Conservation (phyloP, 2,113 vertebrate genomes). For the Chlorodrepanis virens region DNA sequence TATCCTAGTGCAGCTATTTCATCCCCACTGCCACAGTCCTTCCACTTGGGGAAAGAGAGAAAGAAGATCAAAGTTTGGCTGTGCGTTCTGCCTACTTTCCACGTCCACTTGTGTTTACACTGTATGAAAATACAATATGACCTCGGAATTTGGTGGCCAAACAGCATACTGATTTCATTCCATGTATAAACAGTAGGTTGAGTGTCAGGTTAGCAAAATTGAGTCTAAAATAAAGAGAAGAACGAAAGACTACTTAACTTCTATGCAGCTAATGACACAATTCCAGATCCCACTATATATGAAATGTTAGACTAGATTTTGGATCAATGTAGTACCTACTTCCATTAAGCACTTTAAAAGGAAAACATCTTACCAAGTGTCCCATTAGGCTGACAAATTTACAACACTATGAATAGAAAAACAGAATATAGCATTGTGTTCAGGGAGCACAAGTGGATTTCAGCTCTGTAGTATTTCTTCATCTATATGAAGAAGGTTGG, state of each 20-base stretch:
- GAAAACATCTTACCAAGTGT: constrained; percentile 75
- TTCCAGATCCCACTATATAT: constrained; percentile 46
- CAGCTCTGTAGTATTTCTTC: constrained; percentile 63
- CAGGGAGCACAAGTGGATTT: constrained; percentile 60
- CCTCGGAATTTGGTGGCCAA: neutral
- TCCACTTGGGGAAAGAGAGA: neutral
- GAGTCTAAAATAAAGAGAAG: constrained; percentile 16
- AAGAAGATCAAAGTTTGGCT: neutral
- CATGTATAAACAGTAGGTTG: neutral
- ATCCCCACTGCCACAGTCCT: neutral
- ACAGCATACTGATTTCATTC: neutral
- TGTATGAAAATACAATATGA: neutral
- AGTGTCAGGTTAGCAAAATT: neutral
- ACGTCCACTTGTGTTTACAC: neutral
- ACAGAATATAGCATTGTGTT: constrained; percentile 37
- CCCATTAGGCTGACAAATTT: constrained; percentile 80
- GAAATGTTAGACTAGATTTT: constrained; percentile 65
- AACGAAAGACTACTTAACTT: constrained; percentile 33
- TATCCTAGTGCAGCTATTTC: neutral
- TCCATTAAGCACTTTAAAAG: constrained; percentile 74
- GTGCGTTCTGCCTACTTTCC: neutral
- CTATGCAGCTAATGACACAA: constrained; percentile 38
- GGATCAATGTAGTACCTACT: constrained; percentile 73
- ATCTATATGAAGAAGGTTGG: constrained; percentile 50
- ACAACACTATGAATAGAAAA: constrained; percentile 63